Conservation (phyloP, 2,797 vertebrate species). For the Adrianichthys oophorus region DNA sequence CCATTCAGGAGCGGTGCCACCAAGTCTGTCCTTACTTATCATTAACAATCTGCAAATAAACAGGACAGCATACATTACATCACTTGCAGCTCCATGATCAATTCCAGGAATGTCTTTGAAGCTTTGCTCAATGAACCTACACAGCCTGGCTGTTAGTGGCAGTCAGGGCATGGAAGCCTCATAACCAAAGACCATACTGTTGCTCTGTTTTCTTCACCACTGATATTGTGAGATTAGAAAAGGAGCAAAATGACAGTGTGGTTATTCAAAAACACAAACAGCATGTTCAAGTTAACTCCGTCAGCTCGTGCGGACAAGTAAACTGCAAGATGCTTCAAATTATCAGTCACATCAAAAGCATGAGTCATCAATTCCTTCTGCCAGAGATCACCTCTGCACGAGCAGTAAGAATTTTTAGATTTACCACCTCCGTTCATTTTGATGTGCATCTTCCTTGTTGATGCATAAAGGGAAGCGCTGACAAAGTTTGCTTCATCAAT, state of each 20-base stretch:
- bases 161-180: conserved; percentile 34
- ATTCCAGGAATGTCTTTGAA: conserved; percentile 79
- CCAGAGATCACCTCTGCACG: conserved; percentile 29
- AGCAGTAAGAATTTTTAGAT: conserved; percentile 40
- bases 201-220: background rate
- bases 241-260: too few relatives aligned
- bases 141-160: conserved; percentile 54
- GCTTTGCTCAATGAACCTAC: conserved; percentile 73
- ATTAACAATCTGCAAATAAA: conserved; percentile 82
- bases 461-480: conserved; percentile 65
- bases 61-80: conserved; percentile 79
- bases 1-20: conserved; percentile 74
- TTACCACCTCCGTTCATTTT: conserved; percentile 52
- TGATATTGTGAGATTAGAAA: background rate
- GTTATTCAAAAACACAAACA: too few relatives aligned
- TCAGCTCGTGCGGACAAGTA: conserved; percentile 5
- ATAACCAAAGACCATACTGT: conserved; percentile 49
- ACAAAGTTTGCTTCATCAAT: conserved; percentile 75
- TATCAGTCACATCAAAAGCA: conserved; percentile 25
- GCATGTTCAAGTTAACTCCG: background rate
- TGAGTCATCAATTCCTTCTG: background rate
- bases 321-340: conserved; percentile 9
- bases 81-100: conserved; percentile 76
- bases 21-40: conserved; percentile 77
- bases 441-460: conserved; percentile 55